Conservation (phyloP, 2,888 invertebrate genomes). For the Trypoxylon attenuatum region DNA sequence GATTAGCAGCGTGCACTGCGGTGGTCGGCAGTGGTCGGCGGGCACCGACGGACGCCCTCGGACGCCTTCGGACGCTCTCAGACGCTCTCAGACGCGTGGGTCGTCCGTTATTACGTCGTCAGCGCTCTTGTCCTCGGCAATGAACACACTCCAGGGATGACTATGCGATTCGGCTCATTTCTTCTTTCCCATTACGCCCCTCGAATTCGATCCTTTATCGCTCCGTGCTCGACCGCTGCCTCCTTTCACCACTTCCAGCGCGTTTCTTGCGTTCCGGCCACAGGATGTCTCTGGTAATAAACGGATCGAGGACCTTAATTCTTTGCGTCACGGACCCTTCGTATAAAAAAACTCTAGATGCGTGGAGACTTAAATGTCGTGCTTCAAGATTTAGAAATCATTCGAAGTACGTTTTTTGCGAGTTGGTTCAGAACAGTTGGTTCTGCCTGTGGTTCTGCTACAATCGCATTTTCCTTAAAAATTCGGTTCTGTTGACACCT, state of each 20-base stretch:
- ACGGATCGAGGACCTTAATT: no score
- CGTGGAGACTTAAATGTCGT: no score
- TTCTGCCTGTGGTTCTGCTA: no score
- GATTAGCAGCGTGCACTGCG: conserved; percentile 61
- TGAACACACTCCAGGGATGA: conserved; percentile 9
- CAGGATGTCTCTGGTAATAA: no score
- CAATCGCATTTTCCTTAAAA: no score
- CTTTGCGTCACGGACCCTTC: no score
- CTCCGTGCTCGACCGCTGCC: neutral
- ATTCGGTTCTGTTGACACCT: no score
- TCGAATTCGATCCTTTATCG: neutral
- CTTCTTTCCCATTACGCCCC: neutral
- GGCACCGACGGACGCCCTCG: conserved; percentile 40
- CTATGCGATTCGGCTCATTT: neutral
- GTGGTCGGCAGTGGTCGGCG: conserved; percentile 52
- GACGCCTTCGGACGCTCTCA: conserved; percentile 28
- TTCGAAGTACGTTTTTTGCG: no score
- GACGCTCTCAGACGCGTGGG: conserved; percentile 1
- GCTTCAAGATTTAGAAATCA: no score
- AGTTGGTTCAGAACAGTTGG: no score
- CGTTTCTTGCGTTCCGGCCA: neutral
- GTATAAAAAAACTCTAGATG: no score
- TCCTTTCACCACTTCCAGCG: neutral
- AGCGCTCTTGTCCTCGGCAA: conserved; percentile 32
- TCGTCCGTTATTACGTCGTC: conserved; percentile 55